Percentiles rank a stretch among this genome's conserved stretches.
These are phyloP conservation scores for Heliopora coerulea DNA, from an alignment of 92 coral and sea anemone species.

Conservation along the genomic window DNA sequence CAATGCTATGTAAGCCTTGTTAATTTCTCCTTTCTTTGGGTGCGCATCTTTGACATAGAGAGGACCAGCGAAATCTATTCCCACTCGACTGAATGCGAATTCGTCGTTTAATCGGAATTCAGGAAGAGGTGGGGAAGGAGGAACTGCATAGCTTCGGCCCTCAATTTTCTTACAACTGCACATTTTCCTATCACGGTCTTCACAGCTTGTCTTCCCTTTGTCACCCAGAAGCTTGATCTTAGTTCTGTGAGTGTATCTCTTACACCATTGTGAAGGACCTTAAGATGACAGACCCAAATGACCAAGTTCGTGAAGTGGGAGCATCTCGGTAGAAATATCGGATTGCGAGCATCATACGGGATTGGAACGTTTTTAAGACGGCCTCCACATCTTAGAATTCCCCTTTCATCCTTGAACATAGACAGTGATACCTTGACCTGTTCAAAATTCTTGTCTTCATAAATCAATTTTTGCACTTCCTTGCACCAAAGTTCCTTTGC, in stretches of 20 bases:
- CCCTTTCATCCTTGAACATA: conserved; percentile 39
- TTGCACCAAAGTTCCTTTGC: conserved; percentile 45
- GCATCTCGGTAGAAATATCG: conserved; percentile 46
- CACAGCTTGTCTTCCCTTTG: conserved; percentile 23
- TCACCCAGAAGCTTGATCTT: conserved; percentile 36
- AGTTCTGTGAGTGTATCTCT: conserved; percentile 47
- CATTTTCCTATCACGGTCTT: conserved; percentile 8
- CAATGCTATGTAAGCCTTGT: conserved; percentile 48
- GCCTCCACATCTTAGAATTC: conserved; percentile 36
- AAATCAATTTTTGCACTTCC: conserved; percentile 36
- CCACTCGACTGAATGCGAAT: conserved; percentile 44
- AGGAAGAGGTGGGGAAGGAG: conserved; percentile 48
- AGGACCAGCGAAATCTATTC: conserved; percentile 48
- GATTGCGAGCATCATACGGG: neutral
- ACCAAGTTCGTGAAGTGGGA: conserved; percentile 40
- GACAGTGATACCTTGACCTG: conserved; percentile 41
- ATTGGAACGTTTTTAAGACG: conserved; percentile 35
- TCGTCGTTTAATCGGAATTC: conserved; percentile 22
- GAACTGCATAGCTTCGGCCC: conserved; percentile 13
- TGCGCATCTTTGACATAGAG: conserved; percentile 38
- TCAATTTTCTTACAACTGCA: conserved; percentile 23
- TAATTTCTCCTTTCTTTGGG: conserved; percentile 25
- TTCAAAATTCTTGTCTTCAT: conserved; percentile 42
- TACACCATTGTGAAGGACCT: conserved; percentile 36
- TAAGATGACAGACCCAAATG: conserved; percentile 35